phyloP scores from a whole-genome alignment of 2,797 vertebrate species.

The Ciconia nigra region DNA sequence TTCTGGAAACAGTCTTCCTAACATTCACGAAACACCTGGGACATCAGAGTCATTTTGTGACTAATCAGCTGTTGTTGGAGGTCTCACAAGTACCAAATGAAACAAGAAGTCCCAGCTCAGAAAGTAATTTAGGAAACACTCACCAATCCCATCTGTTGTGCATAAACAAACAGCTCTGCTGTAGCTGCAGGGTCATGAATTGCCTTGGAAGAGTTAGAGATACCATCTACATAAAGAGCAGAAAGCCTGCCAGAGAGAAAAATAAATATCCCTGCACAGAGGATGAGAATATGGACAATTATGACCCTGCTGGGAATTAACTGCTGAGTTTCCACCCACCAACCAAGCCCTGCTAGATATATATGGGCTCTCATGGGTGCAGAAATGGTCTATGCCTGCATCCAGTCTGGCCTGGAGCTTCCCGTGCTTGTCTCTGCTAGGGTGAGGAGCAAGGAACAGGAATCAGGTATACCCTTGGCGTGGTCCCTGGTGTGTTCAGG shows the following conservation, averaged over 20 bases:
- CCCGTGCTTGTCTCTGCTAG: accelerated
- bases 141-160: constrained; percentile 46
- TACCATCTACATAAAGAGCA: neutral
- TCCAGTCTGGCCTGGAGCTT: neutral
- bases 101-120: constrained; percentile 51
- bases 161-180: constrained; percentile 52
- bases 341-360: neutral
- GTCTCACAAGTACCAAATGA: neutral
- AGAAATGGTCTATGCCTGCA: neutral
- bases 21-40: constrained; percentile 22
- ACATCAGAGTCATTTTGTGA: constrained; percentile 37
- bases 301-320: neutral
- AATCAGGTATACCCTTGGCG: neutral
- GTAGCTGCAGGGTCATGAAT: neutral
- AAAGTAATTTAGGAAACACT: constrained; percentile 40
- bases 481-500: neutral
- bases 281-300: neutral
- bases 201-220: neutral
- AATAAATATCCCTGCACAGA: neutral
- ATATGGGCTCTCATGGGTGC: neutral
- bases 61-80: constrained; percentile 47
- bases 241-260: neutral
- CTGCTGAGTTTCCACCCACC: neutral
- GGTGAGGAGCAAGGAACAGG: neutral
- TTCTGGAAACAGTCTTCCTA: neutral